Conservation (phyloP, 2,113 vertebrate species). For the Talpa occidentalis region DNA sequence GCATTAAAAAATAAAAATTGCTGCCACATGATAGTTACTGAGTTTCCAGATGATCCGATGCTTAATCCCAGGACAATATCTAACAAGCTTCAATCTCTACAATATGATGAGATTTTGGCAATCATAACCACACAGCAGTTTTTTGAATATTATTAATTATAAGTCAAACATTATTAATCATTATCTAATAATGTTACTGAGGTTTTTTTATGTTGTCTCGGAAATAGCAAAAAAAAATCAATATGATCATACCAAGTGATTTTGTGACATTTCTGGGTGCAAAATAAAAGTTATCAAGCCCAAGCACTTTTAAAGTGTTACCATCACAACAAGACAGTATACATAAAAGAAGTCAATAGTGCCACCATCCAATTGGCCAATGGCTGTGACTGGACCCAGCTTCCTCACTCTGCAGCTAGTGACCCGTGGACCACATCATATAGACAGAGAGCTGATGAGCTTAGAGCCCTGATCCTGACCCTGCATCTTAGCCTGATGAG, state of each 20-base stretch:
- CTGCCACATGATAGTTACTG: constrained; percentile 42
- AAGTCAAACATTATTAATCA: not conserved
- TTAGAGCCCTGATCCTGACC: not conserved
- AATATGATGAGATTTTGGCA: not conserved
- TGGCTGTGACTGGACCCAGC: not conserved
- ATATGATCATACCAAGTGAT: not conserved
- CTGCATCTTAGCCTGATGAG: not conserved
- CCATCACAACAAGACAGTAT: not conserved
- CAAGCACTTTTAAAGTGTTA: not conserved
- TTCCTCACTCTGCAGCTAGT: not conserved
- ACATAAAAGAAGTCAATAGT: not conserved
- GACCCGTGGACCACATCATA: not conserved
- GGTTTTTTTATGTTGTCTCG: not conserved
- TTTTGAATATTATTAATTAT: not conserved
- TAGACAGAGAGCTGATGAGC: not conserved
- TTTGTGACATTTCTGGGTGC: not conserved
- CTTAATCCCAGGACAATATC: not conserved
- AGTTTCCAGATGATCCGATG: constrained; percentile 45
- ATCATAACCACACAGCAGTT: not conserved
- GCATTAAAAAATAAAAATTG: constrained; percentile 46
- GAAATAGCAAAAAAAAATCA: not conserved
- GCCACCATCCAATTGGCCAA: rapidly evolving
- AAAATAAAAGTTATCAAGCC: not conserved
- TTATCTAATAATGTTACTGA: not conserved
- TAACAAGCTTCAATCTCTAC: not conserved